A percentile compares a stretch with the other conserved stretches of the same genome.
Evolutionary conservation across 2,113 vertebrate species (phyloP).

Genomic region (Corythoichthys intestinalis): DNA sequence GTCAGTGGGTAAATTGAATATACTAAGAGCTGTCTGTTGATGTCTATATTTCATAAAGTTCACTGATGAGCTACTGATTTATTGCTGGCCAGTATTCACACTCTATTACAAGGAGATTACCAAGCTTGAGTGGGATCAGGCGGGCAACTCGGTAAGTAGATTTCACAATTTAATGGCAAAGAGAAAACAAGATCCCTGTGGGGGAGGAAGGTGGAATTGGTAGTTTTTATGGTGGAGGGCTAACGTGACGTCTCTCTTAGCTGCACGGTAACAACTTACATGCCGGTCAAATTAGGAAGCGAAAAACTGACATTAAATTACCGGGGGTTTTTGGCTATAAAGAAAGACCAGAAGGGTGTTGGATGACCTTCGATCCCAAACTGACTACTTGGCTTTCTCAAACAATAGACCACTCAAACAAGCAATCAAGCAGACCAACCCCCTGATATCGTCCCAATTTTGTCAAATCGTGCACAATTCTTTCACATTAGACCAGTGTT

Average conservation of each 20-base stretch:
- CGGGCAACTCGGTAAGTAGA: constrained; percentile 76
- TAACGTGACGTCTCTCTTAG: constrained; percentile 55
- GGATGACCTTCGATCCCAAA: too few species aligned
- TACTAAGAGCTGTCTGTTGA: constrained; percentile 80
- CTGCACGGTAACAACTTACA: constrained; percentile 53
- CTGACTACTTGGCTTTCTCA: too few species aligned
- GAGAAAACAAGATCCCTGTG: constrained; percentile 67
- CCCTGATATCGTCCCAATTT: too few species aligned
- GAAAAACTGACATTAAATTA: constrained; percentile 51
- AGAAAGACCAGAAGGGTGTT: too few species aligned
- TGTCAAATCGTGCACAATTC: too few species aligned
- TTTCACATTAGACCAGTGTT: too few species aligned
- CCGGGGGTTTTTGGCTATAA: too few species aligned
- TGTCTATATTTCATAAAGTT: constrained; percentile 82
- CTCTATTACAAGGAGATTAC: constrained; percentile 81
- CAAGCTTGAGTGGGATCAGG: constrained; percentile 73
- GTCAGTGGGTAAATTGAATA: constrained; percentile 80
- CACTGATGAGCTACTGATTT: constrained; percentile 80
- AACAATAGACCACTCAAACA: too few species aligned
- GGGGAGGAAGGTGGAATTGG: constrained; percentile 46
- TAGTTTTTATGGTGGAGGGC: constrained; percentile 46
- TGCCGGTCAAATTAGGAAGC: constrained; percentile 43
- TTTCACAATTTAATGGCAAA: constrained; percentile 78
- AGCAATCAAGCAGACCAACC: too few species aligned
- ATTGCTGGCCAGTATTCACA: constrained; percentile 77